Conservation (phyloP, 2,797 vertebrate species). For the Falco berigora region DNA sequence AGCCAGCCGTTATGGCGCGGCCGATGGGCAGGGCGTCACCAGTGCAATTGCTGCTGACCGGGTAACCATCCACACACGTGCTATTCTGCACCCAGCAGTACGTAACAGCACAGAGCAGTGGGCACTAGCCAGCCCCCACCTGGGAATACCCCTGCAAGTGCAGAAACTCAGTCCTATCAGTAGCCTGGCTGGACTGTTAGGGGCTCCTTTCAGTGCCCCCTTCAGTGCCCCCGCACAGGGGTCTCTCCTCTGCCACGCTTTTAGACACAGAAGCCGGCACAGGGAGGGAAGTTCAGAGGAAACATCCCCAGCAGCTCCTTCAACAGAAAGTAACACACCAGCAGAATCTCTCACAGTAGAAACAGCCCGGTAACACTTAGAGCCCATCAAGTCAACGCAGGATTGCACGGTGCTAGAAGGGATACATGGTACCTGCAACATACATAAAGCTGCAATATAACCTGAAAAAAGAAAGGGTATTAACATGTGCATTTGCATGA, state of each 20-base stretch:
- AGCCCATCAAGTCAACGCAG: background rate
- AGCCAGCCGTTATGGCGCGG: background rate
- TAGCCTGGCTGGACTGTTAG: background rate
- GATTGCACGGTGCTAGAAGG: background rate
- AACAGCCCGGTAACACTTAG: background rate
- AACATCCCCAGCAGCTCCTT: background rate
- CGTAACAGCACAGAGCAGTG: background rate
- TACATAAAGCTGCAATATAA: background rate
- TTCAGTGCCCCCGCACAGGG: background rate
- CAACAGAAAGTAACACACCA: background rate
- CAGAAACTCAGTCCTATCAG: background rate
- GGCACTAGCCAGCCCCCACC: background rate
- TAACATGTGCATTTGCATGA: background rate
- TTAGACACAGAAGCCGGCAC: background rate
- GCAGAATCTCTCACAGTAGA: background rate
- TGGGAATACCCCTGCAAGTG: background rate
- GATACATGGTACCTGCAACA: background rate
- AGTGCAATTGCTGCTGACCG: background rate
- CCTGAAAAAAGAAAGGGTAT: background rate
- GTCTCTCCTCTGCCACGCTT: background rate
- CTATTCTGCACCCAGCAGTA: background rate
- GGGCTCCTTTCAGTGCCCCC: background rate
- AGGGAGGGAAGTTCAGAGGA: background rate
- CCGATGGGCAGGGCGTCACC: background rate
- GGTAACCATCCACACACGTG: background rate